phyloP scores from a whole-genome alignment of 2,797 vertebrate species.

The Lemur catta region DNA sequence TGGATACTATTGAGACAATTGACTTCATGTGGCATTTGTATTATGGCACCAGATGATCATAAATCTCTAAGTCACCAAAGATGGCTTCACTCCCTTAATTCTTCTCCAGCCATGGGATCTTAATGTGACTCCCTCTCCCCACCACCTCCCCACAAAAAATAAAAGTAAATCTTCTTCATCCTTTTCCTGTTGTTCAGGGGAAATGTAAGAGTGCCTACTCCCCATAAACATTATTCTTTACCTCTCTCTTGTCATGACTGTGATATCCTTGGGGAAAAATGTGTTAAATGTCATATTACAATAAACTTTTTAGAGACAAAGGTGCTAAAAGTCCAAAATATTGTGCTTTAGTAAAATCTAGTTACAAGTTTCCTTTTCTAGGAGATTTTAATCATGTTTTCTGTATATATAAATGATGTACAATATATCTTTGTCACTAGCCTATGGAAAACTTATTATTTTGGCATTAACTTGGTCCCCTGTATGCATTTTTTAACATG shows the following conservation, averaged over 20 bases:
- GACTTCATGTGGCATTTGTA: neutral
- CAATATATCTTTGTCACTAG: neutral
- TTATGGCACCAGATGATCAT: neutral
- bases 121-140: neutral
- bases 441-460: neutral
- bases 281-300: neutral
- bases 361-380: neutral
- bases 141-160: neutral
- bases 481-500: neutral
- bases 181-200: neutral
- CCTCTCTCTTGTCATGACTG: neutral
- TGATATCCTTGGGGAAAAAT: neutral
- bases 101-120: neutral
- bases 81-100: neutral
- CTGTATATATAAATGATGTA: neutral
- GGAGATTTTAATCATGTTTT: conserved; percentile 16
- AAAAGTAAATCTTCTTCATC: neutral
- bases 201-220: neutral
- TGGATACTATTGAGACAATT: neutral
- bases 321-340: neutral
- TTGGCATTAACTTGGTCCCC: neutral
- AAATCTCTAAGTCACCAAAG: neutral
- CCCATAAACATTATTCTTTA: neutral
- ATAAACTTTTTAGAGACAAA: neutral
- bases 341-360: neutral